Evolutionary conservation across 64 coral and sea anemone genomes (phyloP), one percentile per base, ranked within the genome.

Genomic region (Pachyseris speciosa): DNA sequence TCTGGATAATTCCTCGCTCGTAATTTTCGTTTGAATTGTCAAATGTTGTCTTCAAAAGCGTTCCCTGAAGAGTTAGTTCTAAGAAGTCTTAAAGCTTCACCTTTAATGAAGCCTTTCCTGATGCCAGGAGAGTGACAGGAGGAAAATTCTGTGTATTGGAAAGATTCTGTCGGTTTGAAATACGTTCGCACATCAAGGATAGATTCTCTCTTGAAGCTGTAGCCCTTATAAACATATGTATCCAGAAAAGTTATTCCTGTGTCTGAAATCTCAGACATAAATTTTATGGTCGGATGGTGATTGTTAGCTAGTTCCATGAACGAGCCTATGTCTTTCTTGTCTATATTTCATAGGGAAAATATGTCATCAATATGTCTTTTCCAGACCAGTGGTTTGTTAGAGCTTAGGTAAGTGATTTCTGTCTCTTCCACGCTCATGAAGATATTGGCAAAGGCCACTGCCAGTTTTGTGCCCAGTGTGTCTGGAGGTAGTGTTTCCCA

Each of bases 381-480:
- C 74, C 0, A 78, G 37, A 39, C 4, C 19, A 78, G 19, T 49
- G 74, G 74, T 25, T 41, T 78, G 1, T 39, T 16, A 24, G 81
- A 25, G 12, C 2, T 34, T 37, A 59, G n/a, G n/a, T n/a, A n/a
- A n/a, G n/a, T n/a, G 9, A 85, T 26, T 63, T 66, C 20, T 37
- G 61, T 32, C 64, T 66, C 59, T 41, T 37, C 17, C 7, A 2
- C 27, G 20, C 9, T 17, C 44, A 85, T 32, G 37, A 65, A 85
- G 9, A 85, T 64, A 9, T 61, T 85, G 36, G 81, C 81, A 42
- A 37, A 85, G 8, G 81, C 64, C 8, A 45, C 34, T 9, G 51
- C 55, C 81, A 85, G 64, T 17, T 43, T 2, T 9, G 81, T 85
- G 30, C 57, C 81, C 81, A 51, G 30, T 31, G 42, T 9, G 30